Base-by-base conservation (phyloP, 2,888 invertebrate genomes). In the Linnaemya tessellans region DNA sequence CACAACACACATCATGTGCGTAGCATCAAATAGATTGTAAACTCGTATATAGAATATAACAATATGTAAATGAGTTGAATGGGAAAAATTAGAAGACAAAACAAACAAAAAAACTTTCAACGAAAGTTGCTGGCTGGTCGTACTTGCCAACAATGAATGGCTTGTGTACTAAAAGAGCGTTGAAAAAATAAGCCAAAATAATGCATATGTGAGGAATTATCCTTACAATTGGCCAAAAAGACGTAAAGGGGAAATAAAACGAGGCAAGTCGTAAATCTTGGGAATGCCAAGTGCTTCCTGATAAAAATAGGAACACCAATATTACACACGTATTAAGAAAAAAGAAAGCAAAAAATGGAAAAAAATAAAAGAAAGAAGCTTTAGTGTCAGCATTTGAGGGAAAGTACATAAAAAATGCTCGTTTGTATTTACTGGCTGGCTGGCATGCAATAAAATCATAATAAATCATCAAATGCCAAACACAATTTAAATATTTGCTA, bases 381-480 rank as follows among this genome's bases (percentile, higher is more conserved):
- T n/a, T 64, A 43, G 51, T 22, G 43, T 25, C 77, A 78, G 60
- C 38, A 68, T 68, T 68, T 35, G 9, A 68, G 51, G 49, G 38
- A 51, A 56, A 54, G 22, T 7, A 15, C 9, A 56, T 11, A 67
- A 25, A 70, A 25, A 30, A 58, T 25, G 49, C 60, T 62, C 30
- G 38, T 60, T 22, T 38, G 22, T 22, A 58, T 35, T 35, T 58
- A 41, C 60, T 51, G 13, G 38, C 41, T 35, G 49, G 25, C 60
- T 51, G 13, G 38, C 41, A 13, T 51, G 46, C 58, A 74, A 80
- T 80, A 67, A 82, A 79, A 79, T 78, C 79, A 67, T 70, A 84
- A 87, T 88, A 88, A 88, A 87, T 88, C 88, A 88, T 87, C 84
- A 56, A 87, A 84, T 88, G 88, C 85, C 87, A 87, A 87, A 87